Conservation (phyloP, 1,140 invertebrate genomes). For the Drosophila tani region DNA sequence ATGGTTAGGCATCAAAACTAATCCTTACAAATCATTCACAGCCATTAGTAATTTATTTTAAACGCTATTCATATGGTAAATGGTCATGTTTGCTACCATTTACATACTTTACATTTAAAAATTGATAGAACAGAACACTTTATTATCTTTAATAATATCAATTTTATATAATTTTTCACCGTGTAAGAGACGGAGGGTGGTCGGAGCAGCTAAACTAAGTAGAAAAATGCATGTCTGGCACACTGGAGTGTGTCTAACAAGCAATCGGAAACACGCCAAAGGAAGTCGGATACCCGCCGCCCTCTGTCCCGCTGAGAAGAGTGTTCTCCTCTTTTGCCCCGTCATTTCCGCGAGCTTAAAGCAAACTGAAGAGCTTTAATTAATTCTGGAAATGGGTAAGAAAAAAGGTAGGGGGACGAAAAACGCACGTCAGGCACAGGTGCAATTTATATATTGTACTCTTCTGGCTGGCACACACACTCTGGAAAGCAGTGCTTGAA, state of each 20-base stretch:
- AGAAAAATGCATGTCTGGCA: constrained; percentile 79
- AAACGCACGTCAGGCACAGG: constrained; percentile 67
- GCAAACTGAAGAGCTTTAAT: constrained; percentile 59
- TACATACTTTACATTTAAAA: fast-evolving
- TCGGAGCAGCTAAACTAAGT: constrained; percentile 52
- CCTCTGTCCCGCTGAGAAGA: not conserved
- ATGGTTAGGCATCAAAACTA: too few species aligned
- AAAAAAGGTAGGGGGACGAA: constrained; percentile 1
- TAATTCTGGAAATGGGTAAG: constrained; percentile 50
- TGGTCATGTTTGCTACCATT: fast-evolving
- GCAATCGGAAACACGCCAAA: constrained; percentile 73
- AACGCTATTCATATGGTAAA: not conserved
- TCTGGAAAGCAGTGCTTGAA: constrained; percentile 54
- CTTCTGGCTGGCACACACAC: not conserved
- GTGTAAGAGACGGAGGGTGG: constrained; percentile 4
- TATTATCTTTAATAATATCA: not conserved
- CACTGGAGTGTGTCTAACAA: constrained; percentile 56
- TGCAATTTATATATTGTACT: constrained; percentile 70
- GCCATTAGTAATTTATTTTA: not conserved
- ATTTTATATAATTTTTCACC: not conserved
- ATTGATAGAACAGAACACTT: not conserved
- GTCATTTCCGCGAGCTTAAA: constrained; percentile 60
- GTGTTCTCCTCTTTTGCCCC: constrained; percentile 13
- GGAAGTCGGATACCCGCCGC: constrained; percentile 22
- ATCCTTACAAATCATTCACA: not conserved